Conservation (phyloP, 2,113 vertebrate genomes). For the Eira barbara region DNA sequence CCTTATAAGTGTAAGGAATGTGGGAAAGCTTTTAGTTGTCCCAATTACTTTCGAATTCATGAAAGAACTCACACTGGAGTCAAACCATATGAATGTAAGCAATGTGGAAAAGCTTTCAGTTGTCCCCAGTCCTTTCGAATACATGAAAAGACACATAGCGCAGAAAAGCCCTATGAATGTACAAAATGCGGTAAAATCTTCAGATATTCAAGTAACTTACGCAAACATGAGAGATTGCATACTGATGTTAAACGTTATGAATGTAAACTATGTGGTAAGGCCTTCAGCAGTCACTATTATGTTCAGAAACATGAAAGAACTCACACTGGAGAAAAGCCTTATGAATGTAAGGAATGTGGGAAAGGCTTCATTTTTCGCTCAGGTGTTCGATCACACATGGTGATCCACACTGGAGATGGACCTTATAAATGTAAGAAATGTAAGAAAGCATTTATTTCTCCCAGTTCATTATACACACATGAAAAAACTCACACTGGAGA, state of each 20-base stretch:
- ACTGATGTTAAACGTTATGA: background rate
- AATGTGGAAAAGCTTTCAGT: background rate
- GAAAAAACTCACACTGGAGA: conserved; percentile 42
- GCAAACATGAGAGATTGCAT: background rate
- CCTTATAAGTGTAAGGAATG: conserved; percentile 42
- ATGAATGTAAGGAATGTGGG: conserved; percentile 28
- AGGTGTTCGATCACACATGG: background rate
- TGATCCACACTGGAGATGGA: conserved; percentile 26
- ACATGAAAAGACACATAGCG: background rate
- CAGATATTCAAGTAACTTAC: background rate
- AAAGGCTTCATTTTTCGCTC: conserved; percentile 28
- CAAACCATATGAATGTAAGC: background rate
- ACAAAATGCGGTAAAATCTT: background rate
- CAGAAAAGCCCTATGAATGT: background rate
- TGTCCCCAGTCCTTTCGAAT: background rate
- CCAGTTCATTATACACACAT: conserved; percentile 13
- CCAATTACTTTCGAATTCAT: background rate
- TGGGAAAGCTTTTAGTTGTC: background rate
- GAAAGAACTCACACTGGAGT: background rate
- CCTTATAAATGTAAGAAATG: conserved; percentile 20
- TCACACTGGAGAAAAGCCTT: conserved; percentile 47
- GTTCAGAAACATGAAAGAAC: conserved; percentile 43
- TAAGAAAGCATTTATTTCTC: conserved; percentile 9
- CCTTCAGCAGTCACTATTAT: background rate
- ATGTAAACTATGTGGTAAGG: conserved; percentile 1